phyloP scores from a whole-genome alignment of 2,797 vertebrate genomes.

The Chaenodraco wilsoni region DNA sequence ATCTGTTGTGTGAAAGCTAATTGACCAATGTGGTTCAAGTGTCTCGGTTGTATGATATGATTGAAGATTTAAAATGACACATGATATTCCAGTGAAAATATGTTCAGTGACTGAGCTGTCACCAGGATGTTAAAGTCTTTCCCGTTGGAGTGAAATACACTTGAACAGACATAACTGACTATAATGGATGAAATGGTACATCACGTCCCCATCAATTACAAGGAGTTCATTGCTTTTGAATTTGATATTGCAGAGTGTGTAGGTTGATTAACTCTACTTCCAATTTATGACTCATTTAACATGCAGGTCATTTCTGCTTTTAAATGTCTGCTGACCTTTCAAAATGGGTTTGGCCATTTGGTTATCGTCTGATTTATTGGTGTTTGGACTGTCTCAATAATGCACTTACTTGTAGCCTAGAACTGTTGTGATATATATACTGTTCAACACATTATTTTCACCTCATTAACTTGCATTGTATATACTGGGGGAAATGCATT shows the following conservation, averaged over 20 bases:
- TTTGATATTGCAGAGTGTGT: background rate
- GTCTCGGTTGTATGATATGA: conserved; percentile 2
- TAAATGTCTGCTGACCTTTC: conserved; percentile 46
- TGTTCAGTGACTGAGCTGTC: conserved; percentile 10
- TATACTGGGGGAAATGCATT: background rate
- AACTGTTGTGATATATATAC: conserved; percentile 23
- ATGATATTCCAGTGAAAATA: background rate
- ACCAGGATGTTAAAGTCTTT: conserved; percentile 2
- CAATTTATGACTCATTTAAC: conserved; percentile 24
- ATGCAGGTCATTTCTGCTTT: conserved; percentile 41
- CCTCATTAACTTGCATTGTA: conserved; percentile 23
- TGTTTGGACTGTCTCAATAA: conserved; percentile 27
- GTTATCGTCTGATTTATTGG: conserved; percentile 49
- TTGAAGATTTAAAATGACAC: conserved; percentile 16
- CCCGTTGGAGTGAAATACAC: background rate
- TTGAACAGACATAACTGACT: background rate
- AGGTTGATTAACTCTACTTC: conserved; percentile 9
- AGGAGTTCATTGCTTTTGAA: conserved; percentile 4
- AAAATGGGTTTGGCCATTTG: conserved; percentile 17
- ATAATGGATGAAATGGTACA: background rate
- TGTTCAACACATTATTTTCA: conserved; percentile 12
- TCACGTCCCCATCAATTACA: background rate
- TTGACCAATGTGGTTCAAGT: conserved; percentile 20
- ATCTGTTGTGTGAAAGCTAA: conserved; percentile 12
- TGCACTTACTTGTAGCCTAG: conserved; percentile 26